A percentile compares a stretch with the other conserved stretches of the same genome.
Conservation (phyloP, 2,113 vertebrate genomes). For the Gallinago undulata region DNA sequence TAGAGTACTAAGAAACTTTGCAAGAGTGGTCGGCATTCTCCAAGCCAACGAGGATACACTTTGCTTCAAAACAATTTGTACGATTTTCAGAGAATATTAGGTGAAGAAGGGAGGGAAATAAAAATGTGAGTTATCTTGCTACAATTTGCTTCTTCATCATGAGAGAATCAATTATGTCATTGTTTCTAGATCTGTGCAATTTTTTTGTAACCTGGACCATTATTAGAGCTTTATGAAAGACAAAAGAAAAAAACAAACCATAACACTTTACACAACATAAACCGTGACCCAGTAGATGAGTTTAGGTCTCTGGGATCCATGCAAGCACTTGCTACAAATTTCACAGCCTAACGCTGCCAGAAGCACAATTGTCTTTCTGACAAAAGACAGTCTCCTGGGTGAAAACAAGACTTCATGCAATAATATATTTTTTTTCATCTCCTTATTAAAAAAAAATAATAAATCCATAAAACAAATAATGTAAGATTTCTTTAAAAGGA, state of each 20-base stretch:
- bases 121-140: neutral
- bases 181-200: neutral
- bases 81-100: neutral
- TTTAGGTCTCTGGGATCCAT: neutral
- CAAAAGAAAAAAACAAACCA: neutral
- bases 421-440: neutral
- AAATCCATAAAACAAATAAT: neutral
- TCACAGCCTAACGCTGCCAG: neutral
- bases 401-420: neutral
- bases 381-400: neutral
- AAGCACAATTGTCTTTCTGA: neutral
- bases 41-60: neutral
- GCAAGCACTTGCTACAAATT: neutral
- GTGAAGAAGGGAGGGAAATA: neutral
- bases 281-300: neutral
- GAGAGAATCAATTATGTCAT: neutral
- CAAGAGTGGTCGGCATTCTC: neutral
- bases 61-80: neutral
- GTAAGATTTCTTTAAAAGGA: neutral
- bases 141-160: neutral
- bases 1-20: neutral
- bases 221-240: neutral
- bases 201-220: neutral
- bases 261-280: accelerated
- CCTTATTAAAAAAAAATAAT: neutral